These are phyloP conservation scores for Cynopterus brachyotis DNA, from an alignment of 2,113 vertebrate species.

Conservation along the genomic window DNA sequence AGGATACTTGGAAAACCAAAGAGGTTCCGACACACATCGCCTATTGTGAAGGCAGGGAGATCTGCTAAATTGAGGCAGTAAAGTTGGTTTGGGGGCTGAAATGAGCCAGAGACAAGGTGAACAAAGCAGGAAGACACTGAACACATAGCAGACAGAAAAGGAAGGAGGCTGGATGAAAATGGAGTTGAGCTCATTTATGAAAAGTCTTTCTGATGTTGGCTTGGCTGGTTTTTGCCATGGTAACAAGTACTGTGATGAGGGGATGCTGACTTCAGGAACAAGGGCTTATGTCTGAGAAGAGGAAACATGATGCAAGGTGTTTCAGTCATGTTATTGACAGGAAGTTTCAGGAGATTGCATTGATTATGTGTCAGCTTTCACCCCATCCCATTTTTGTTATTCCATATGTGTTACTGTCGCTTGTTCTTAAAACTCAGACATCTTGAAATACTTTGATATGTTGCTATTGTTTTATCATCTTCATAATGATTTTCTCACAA, in stretches of 20 bases:
- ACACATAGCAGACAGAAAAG: background rate
- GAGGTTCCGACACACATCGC: background rate
- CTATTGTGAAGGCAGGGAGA: background rate
- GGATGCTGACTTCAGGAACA: background rate
- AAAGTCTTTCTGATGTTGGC: background rate
- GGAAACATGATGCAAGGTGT: background rate
- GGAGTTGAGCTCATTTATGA: background rate
- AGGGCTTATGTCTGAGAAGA: background rate
- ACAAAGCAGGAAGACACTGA: background rate
- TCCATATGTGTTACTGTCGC: rapidly evolving
- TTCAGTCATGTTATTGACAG: background rate
- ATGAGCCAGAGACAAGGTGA: background rate
- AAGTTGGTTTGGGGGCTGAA: background rate
- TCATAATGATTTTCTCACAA: background rate
- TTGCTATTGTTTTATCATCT: background rate
- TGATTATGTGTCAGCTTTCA: background rate
- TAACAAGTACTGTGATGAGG: background rate
- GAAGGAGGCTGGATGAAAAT: background rate
- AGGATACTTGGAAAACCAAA: background rate
- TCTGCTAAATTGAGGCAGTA: background rate
- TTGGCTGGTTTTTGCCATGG: background rate
- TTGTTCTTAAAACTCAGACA: background rate
- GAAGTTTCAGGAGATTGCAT: background rate
- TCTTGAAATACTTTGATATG: background rate
- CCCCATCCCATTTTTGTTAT: background rate